Evolutionary conservation across 2,888 invertebrate genomes (phyloP), one percentile per base, ranked within the genome.

Genomic region (Drosophila subsilvestris): DNA sequence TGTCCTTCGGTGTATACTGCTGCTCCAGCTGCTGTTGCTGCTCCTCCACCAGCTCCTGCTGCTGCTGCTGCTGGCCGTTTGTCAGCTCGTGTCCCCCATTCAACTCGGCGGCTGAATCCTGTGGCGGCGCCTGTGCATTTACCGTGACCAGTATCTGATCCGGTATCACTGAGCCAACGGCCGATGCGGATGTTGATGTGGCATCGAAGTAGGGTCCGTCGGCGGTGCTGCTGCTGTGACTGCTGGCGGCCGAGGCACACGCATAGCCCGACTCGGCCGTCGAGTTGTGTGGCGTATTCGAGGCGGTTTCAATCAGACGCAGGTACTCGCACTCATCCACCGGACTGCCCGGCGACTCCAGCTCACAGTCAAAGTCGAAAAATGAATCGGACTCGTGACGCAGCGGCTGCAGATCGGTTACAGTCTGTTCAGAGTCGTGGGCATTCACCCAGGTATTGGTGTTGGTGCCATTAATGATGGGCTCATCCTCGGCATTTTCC

Each of bases 311-410:
- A 85, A 92, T 92, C 53, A 92, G 85, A 73, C 91, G 90, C 67
- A 93, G 93, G 66, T 93, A 92, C 90, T 94, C 94, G 75, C 92
- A 92, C 79, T 94, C 94, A 75, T 95, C 95, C 54, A 94, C 94
- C 0, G 96, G 96, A 79, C 96, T 96, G 55, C 94, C 94, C 0
- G 96, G 95, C 71, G 95, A 95, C 74, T 95, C 95, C 93, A 94
- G 93, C 78, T 94, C 94, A 79, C 94, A 93, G 82, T 94, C 94
- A 79, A 95, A 94, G 90, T 95, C 95, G 87, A 94, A 94, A 86
- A 94, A 95, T 7, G 94, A 93, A 80, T 95, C 95, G 51, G 93
- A 72, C 89, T 90, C 89, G 81, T 93, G 85, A 88, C 92, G 92
- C 61, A 93, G 91, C 0, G 93, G 93, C 72, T 94, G 94, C 44